Conservation (phyloP, 1,140 invertebrate genomes). For the Pomacea maculata region DNA sequence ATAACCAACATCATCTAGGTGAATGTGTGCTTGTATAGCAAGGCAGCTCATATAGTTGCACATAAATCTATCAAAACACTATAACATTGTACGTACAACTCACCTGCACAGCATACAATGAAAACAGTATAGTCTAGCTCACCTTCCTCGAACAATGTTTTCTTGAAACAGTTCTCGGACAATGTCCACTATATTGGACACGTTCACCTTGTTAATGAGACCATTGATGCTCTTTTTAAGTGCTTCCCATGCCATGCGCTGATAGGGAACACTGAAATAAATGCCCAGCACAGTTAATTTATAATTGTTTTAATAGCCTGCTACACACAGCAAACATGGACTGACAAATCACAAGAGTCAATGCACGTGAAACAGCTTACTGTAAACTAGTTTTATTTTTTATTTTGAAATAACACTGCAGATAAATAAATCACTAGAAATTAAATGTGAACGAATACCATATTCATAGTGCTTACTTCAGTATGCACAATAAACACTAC, state of each 20-base stretch:
- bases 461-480: too few relatives aligned
- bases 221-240: slow-evolving; percentile 99
- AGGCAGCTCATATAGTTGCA: neutral
- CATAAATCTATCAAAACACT: slow-evolving; percentile 4
- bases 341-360: too few relatives aligned
- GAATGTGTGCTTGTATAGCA: neutral
- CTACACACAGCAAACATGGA: too few relatives aligned
- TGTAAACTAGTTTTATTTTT: too few relatives aligned
- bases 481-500: too few relatives aligned
- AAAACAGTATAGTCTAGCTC: slow-evolving; percentile 22
- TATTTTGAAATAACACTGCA: too few relatives aligned
- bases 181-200: slow-evolving; percentile 92
- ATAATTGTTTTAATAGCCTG: neutral
- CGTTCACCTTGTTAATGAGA: slow-evolving; percentile 97
- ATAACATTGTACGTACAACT: neutral
- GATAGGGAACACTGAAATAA: slow-evolving; percentile 81
- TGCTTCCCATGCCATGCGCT: slow-evolving; percentile 97
- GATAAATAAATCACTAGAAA: too few relatives aligned
- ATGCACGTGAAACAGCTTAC: too few relatives aligned
- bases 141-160: slow-evolving; percentile 93
- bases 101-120: neutral
- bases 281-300: neutral
- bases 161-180: slow-evolving; percentile 91
- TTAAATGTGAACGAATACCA: too few relatives aligned
- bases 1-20: too few relatives aligned